Conservation (phyloP, 2,113 vertebrate species). For the Melanerpes aurifrons region DNA sequence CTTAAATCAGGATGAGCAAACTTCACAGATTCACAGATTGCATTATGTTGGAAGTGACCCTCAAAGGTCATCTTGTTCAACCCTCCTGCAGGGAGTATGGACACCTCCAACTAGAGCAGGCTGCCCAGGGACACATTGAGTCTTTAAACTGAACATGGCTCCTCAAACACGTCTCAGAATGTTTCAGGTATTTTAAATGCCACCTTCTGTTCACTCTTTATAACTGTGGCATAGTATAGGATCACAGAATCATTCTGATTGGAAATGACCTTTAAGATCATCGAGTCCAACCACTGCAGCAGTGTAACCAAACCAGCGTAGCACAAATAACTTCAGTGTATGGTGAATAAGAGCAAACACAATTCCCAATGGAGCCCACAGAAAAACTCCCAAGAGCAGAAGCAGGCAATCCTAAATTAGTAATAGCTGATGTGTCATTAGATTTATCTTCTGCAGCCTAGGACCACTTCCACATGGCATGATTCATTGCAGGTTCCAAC, state of each 20-base stretch:
- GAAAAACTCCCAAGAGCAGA: conserved; percentile 1
- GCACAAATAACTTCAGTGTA: neutral
- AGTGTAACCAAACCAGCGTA: no score
- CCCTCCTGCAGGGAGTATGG: no score
- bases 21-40: no score
- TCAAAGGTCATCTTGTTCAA: no score
- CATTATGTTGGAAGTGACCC: no score
- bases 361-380: neutral
- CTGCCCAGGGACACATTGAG: no score
- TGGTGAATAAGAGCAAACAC: neutral
- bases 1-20: neutral
- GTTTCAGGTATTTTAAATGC: neutral
- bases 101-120: no score
- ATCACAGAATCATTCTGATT: no score
- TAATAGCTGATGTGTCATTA: conserved; percentile 54
- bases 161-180: neutral
- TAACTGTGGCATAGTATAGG: neutral
- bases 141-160: neutral
- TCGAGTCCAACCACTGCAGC: no score
- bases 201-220: neutral
- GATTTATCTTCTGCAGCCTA: conserved; percentile 60
- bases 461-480: conserved; percentile 7
- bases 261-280: no score
- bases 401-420: conserved; percentile 49
- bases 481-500: conserved; percentile 37